These are phyloP conservation scores for Cnemophilus loriae DNA, from an alignment of 2,113 vertebrate species.

Conservation along the genomic window DNA sequence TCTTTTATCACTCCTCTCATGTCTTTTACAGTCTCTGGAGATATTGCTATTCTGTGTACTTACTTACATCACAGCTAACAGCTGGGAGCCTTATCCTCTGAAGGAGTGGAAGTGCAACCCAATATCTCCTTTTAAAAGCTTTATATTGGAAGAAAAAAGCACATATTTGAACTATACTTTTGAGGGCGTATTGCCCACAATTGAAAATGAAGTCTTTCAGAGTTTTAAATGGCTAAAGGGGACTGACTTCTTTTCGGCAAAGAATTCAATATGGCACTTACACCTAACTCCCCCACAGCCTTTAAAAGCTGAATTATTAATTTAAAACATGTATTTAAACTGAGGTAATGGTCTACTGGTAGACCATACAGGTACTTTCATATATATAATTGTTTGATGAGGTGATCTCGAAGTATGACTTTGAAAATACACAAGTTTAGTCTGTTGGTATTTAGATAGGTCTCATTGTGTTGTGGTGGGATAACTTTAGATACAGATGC, in stretches of 20 bases:
- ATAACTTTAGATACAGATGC: background rate
- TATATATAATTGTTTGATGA: background rate
- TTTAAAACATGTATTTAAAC: background rate
- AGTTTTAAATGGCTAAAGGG: background rate
- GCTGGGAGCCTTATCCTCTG: background rate
- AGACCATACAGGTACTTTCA: background rate
- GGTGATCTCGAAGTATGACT: background rate
- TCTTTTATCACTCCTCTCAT: background rate
- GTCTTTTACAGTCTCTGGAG: background rate
- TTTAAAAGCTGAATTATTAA: conserved; percentile 1
- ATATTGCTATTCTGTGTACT: background rate
- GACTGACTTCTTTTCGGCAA: background rate
- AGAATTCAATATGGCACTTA: background rate
- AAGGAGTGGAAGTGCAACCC: background rate
- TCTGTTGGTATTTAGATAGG: background rate
- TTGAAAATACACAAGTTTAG: background rate
- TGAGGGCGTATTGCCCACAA: background rate
- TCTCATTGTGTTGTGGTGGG: background rate
- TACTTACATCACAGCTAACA: background rate
- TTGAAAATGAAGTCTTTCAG: conserved; percentile 40
- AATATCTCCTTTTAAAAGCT: background rate
- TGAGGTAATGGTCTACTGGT: background rate
- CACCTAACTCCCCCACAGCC: background rate
- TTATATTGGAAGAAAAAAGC: background rate
- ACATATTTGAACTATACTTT: background rate